Evolutionary conservation across 35 echinoderm and acorn worm genomes (phyloP).

Genomic region (Ophiothrix spiculata): DNA sequence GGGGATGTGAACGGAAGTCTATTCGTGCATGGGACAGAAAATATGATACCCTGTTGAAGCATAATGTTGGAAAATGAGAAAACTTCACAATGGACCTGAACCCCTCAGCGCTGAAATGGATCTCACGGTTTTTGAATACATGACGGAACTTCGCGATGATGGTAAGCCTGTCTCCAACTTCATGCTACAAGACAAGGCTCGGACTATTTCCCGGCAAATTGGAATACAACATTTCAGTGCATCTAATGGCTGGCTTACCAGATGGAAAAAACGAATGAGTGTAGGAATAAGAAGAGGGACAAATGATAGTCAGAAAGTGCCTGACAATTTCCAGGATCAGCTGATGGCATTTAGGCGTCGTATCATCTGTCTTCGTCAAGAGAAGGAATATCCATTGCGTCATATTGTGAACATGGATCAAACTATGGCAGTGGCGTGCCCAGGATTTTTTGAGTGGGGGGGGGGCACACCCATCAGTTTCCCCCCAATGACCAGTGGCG

Average conservation of each 20-base stretch:
- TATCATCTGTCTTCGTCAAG: background rate
- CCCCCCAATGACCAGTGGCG: too few species aligned
- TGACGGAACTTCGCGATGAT: too few species aligned
- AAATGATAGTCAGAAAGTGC: background rate
- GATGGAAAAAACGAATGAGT: background rate
- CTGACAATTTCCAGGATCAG: background rate
- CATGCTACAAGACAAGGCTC: background rate
- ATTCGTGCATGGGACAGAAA: constrained; percentile 23
- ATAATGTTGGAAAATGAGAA: constrained; percentile 23
- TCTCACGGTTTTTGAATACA: background rate
- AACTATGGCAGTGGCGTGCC: too few species aligned
- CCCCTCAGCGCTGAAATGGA: constrained; percentile 16
- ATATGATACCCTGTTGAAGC: background rate
- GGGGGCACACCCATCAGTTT: too few species aligned
- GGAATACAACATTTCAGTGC: background rate
- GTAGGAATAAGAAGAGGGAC: background rate
- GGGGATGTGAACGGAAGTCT: constrained; percentile 18
- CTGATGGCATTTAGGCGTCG: background rate
- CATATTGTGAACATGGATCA: constrained; percentile 3
- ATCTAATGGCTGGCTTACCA: background rate
- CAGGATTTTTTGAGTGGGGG: too few species aligned
- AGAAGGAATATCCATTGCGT: background rate
- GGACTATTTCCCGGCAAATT: background rate
- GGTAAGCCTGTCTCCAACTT: background rate
- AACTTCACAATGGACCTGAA: background rate